Evolutionary conservation across 2,113 vertebrate genomes (phyloP), one percentile per base, ranked within the genome.

Genomic region (Sinocyclocheilus rhinocerous): DNA sequence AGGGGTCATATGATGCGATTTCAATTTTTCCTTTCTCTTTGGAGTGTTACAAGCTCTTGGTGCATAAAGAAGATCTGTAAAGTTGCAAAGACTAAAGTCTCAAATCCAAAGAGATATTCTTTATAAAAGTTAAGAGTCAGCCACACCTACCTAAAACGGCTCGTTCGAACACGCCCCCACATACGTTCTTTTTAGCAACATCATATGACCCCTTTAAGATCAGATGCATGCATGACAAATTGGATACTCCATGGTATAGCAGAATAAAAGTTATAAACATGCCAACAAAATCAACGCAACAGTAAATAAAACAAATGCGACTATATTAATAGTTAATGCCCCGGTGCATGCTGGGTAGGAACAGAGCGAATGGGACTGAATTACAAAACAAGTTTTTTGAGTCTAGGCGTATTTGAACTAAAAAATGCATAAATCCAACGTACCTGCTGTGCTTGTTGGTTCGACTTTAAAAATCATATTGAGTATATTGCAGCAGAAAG

Each of bases 301-400:
- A 72, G 18, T 72, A 42, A 72, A 72, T 72, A 72, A 72, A 42
- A 72, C 33, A 72, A 72, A 72, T 72, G 18, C 4, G 11, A 72
- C 20, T 42, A 12, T n/a, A 72, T 42, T 42, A 72, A n/a, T 42
- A 9, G 42, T 72, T 39, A 33, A 42, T 72, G 18, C 69, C 6
- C 16, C 5, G 3, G 16, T 70, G 16, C 16, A 72, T 42, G 69
- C 36, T 42, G 33, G 67, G 29, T 36, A 42, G 36, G 10, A 42
- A 72, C 69, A 39, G 67, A 18, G 4, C 3, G 69, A 72, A 42
- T 42, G 36, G 69, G 9, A 72, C 18, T 22, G 69, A 72, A 69
- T 69, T 33, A 69, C 29, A 33, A 29, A 67, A 67, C 63, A 8
- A 69, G 12, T 15, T 33, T 13, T 65, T 63, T 24, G 5, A 29